These are phyloP conservation scores for Cordilura impudica DNA, from an alignment of 2,888 invertebrate species.

Conservation along the genomic window DNA sequence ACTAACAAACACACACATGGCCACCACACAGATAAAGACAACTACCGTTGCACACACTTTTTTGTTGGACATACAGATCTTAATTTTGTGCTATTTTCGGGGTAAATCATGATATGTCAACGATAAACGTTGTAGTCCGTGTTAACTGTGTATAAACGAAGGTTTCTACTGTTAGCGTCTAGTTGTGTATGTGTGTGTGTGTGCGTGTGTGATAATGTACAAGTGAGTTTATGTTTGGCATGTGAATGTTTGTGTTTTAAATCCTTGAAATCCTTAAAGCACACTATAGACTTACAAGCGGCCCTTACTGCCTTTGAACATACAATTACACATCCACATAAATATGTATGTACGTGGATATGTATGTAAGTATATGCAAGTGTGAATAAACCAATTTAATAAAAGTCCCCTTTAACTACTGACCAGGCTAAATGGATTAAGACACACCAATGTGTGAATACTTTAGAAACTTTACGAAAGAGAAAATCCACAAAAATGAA, in stretches of 20 bases:
- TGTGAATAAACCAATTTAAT: slow-evolving; percentile 14
- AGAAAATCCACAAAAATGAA: background rate
- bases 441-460: slow-evolving; percentile 11
- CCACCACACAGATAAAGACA: no score
- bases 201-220: background rate
- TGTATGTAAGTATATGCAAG: background rate
- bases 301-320: background rate
- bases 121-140: background rate
- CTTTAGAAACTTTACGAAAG: background rate
- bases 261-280: slow-evolving; percentile 54
- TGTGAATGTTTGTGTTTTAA: slow-evolving; percentile 35
- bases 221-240: background rate
- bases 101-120: slow-evolving; percentile 29
- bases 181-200: background rate
- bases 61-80: no score
- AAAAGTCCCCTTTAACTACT: slow-evolving; percentile 11
- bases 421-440: slow-evolving; percentile 51
- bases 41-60: no score
- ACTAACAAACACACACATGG: background rate
- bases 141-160: background rate
- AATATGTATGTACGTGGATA: background rate
- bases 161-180: background rate
- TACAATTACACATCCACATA: background rate
- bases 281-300: slow-evolving; percentile 34
- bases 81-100: no score